These are phyloP conservation scores for Paedocypris micromegethes DNA, from an alignment of 2,797 vertebrate species.

Conservation along the genomic window DNA sequence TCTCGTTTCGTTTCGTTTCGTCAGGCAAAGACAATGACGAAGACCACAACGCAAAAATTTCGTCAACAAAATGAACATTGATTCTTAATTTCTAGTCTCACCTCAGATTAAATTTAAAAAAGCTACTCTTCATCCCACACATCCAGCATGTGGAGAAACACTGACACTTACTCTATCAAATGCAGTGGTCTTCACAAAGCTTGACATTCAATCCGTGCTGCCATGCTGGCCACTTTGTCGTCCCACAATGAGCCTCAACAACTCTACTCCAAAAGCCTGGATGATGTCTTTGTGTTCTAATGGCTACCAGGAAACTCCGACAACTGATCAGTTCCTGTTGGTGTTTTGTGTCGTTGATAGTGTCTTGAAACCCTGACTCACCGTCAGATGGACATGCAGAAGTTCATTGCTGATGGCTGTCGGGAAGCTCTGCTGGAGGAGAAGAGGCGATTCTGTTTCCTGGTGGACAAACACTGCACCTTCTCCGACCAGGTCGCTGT, in stretches of 20 bases:
- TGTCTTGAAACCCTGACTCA: slow-evolving; percentile 73
- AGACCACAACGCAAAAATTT: no score
- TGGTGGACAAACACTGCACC: slow-evolving; percentile 94
- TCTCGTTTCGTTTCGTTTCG: no score
- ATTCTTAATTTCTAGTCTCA: no score
- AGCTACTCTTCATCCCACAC: no score
- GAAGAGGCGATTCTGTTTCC: slow-evolving; percentile 93
- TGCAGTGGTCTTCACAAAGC: not conserved
- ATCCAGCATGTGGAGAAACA: no score
- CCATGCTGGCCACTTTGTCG: slow-evolving; percentile 17
- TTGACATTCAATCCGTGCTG: not conserved
- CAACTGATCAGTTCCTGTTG: slow-evolving; percentile 14
- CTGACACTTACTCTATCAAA: not conserved
- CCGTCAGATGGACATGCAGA: slow-evolving; percentile 90
- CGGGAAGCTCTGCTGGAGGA: slow-evolving; percentile 92
- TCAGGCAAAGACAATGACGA: no score
- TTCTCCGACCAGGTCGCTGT: slow-evolving; percentile 77
- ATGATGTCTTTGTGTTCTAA: slow-evolving; percentile 5
- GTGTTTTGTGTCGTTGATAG: slow-evolving; percentile 47
- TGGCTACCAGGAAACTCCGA: not conserved
- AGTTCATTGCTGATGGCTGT: slow-evolving; percentile 89
- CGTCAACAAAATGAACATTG: no score
- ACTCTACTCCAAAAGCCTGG: not conserved
- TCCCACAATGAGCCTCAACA: not conserved
- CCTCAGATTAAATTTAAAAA: no score